A percentile compares a stretch with the other conserved stretches of the same genome.
These are phyloP conservation scores for Drosophila birchii DNA, from an alignment of 2,888 invertebrate genomes.

Conservation along the genomic window DNA sequence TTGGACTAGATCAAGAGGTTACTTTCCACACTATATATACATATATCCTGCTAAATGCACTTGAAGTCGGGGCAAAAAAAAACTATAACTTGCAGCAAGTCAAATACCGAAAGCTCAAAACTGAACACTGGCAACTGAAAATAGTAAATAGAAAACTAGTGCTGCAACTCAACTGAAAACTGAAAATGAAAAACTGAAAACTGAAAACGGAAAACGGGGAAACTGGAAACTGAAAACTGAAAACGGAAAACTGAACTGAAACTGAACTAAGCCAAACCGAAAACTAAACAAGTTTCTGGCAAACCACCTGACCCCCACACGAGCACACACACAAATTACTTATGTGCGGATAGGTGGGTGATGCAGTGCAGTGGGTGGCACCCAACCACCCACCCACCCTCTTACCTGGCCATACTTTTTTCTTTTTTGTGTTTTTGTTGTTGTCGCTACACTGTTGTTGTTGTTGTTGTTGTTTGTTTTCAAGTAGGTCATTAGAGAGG, in stretches of 20 bases:
- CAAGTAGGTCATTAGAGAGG: constrained; percentile 78
- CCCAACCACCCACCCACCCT: neutral
- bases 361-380: no score
- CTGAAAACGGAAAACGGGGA: constrained; percentile 28
- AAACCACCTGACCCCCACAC: constrained; percentile 53
- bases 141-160: constrained; percentile 10
- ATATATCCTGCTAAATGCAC: constrained; percentile 46
- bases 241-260: constrained; percentile 27
- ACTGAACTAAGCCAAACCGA: constrained; percentile 58
- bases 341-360: constrained; percentile 32
- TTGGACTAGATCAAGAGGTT: constrained; percentile 77
- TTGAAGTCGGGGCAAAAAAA: constrained; percentile 43
- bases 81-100: constrained; percentile 54
- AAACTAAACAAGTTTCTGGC: constrained; percentile 56
- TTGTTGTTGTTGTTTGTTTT: constrained; percentile 42
- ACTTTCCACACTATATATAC: constrained; percentile 9
- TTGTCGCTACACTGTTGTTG: constrained; percentile 23
- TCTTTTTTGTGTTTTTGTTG: constrained; percentile 8
- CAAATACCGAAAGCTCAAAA: constrained; percentile 32
- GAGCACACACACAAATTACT: constrained; percentile 60
- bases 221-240: constrained; percentile 19
- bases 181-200: constrained; percentile 36
- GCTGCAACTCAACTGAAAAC: constrained; percentile 38
- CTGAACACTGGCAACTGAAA: constrained; percentile 28
- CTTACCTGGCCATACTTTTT: neutral